These are phyloP conservation scores for Gopherus evgoodei DNA, from an alignment of 2,113 vertebrate species.

Conservation along the genomic window DNA sequence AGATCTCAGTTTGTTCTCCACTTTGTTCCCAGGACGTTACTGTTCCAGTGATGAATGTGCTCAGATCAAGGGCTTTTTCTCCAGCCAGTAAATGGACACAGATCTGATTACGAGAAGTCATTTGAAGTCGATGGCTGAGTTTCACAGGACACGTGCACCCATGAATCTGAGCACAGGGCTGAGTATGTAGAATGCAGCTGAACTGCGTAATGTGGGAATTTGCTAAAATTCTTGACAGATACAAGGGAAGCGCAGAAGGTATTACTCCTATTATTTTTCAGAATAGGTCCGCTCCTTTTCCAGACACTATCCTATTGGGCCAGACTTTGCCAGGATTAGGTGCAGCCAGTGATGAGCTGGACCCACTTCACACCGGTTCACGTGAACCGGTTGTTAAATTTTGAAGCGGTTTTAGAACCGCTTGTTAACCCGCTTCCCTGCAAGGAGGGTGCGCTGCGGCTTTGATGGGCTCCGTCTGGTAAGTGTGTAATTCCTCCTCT, in stretches of 20 bases:
- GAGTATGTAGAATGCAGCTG: not conserved
- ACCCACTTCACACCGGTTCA: too few species aligned
- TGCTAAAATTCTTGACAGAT: not conserved
- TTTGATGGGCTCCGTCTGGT: too few species aligned
- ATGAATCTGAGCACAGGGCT: not conserved
- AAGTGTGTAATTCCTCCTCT: too few species aligned
- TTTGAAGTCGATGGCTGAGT: not conserved
- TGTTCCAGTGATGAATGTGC: not conserved
- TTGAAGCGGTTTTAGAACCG: too few species aligned
- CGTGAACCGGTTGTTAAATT: too few species aligned
- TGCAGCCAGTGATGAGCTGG: not conserved
- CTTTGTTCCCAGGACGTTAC: not conserved
- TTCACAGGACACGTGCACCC: not conserved
- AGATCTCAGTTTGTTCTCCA: not conserved
- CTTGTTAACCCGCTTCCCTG: too few species aligned
- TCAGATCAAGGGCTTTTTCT: not conserved
- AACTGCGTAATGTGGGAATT: not conserved
- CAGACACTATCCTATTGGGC: not conserved
- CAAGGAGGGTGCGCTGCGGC: too few species aligned
- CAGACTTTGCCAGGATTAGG: not conserved
- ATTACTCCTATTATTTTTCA: not conserved
- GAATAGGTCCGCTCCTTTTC: not conserved
- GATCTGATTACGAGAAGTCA: not conserved
- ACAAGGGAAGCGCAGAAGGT: not conserved
- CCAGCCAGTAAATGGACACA: not conserved